phyloP scores from a whole-genome alignment of 2,113 vertebrate species.

The Jacana jacana region DNA sequence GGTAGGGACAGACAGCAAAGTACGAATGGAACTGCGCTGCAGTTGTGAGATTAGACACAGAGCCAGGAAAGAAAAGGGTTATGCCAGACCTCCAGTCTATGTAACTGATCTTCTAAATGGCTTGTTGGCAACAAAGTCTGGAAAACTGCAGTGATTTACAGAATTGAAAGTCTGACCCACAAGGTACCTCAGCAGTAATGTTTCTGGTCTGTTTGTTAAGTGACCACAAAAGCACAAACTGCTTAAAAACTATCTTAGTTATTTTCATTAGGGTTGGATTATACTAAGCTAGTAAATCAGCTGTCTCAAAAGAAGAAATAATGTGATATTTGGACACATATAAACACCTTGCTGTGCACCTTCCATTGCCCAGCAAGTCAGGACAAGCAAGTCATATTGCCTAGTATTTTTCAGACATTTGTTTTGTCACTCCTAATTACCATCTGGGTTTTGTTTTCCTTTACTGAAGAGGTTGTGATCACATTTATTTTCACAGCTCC shows the following conservation, averaged over 20 bases:
- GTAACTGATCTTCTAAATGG: background rate
- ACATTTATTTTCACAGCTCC: background rate
- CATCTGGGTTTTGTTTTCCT: background rate
- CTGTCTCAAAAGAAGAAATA: background rate
- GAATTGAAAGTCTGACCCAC: background rate
- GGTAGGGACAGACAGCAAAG: background rate
- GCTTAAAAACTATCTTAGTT: background rate
- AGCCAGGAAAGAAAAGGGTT: background rate
- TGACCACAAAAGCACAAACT: background rate
- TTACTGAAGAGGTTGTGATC: background rate
- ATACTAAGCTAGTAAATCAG: background rate
- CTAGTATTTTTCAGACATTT: background rate
- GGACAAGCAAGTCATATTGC: background rate
- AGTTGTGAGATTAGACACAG: background rate
- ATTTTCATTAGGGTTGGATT: background rate
- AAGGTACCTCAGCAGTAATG: background rate
- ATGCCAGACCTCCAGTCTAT: background rate
- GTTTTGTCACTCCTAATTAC: background rate
- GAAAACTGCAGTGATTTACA: background rate
- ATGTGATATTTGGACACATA: background rate
- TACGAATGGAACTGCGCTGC: background rate
- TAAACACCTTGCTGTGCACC: background rate
- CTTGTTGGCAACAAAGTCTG: background rate
- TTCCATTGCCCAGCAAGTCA: background rate
- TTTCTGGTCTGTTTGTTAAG: background rate